A percentile compares a stretch with the other conserved stretches of the same genome.
These are phyloP conservation scores for Oceanodroma leucorhoa DNA, from an alignment of 2,797 vertebrate species.

Conservation along the genomic window DNA sequence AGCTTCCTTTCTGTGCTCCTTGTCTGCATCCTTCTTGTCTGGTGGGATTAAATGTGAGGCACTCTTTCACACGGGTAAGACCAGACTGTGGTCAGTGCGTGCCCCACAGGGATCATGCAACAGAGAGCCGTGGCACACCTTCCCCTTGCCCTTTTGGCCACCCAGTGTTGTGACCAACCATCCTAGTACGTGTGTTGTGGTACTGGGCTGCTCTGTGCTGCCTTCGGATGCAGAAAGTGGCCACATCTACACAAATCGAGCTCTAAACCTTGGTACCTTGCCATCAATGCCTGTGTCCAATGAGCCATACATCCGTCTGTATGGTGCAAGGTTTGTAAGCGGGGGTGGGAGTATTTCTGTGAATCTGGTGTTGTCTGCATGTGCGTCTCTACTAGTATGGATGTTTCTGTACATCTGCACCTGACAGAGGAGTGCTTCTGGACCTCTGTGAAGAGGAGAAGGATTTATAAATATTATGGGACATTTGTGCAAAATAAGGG, in stretches of 20 bases:
- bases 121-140: neutral
- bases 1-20: neutral
- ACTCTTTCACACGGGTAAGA: neutral
- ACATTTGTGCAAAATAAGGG: neutral
- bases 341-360: neutral
- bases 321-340: neutral
- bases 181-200: accelerated
- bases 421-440: neutral
- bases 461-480: neutral
- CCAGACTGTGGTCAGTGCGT: neutral
- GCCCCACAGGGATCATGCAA: no score
- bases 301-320: neutral
- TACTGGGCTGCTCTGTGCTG: neutral
- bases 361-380: accelerated
- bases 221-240: neutral
- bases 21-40: neutral
- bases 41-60: neutral
- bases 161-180: neutral
- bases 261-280: neutral
- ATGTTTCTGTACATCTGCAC: neutral
- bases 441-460: neutral
- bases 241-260: accelerated
- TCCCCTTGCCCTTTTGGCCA: neutral
- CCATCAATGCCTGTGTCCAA: accelerated
- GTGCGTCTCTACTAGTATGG: neutral